Evolutionary conservation across 1,140 invertebrate genomes (phyloP).

Genomic region (Drosophila tsacasi): DNA sequence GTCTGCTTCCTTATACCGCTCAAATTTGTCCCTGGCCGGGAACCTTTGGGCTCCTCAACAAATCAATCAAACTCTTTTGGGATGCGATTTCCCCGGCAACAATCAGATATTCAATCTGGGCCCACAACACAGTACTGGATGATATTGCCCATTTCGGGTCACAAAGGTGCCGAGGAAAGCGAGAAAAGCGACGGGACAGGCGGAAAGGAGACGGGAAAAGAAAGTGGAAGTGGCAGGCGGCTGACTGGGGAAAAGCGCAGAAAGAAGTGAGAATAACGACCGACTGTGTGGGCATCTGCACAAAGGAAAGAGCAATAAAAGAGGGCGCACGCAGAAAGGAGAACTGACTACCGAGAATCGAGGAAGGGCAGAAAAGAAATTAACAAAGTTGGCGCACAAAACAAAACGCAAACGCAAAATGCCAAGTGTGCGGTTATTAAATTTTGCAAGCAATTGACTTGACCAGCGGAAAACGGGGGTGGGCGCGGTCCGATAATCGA

Average conservation of each 20-base stretch:
- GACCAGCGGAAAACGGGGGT: slow-evolving; percentile 38
- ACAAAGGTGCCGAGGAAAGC: slow-evolving; percentile 21
- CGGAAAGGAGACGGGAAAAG: slow-evolving; percentile 12
- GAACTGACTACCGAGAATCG: not conserved
- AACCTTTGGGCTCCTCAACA: slow-evolving; percentile 7
- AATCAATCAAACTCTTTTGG: slow-evolving; percentile 64
- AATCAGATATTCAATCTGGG: slow-evolving; percentile 47
- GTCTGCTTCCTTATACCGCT: slow-evolving; percentile 1
- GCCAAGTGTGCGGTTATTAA: slow-evolving; percentile 64
- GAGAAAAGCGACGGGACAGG: not conserved
- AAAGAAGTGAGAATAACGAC: slow-evolving; percentile 52
- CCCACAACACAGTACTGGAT: slow-evolving; percentile 19
- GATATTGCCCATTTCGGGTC: slow-evolving; percentile 47
- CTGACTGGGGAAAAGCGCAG: slow-evolving; percentile 14
- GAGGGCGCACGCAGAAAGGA: not conserved
- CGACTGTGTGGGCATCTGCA: slow-evolving; percentile 37
- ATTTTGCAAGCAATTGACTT: slow-evolving; percentile 77
- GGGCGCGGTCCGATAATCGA: slow-evolving; percentile 66
- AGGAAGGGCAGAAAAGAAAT: slow-evolving; percentile 40
- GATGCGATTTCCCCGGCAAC: slow-evolving; percentile 34
- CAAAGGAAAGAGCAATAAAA: slow-evolving; percentile 26
- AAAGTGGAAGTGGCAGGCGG: slow-evolving; percentile 23
- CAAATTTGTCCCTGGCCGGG: slow-evolving; percentile 2
- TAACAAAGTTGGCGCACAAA: slow-evolving; percentile 51
- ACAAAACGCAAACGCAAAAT: slow-evolving; percentile 58